These are phyloP conservation scores for Noctua pronuba DNA, from an alignment of 2,888 invertebrate species.

Conservation along the genomic window DNA sequence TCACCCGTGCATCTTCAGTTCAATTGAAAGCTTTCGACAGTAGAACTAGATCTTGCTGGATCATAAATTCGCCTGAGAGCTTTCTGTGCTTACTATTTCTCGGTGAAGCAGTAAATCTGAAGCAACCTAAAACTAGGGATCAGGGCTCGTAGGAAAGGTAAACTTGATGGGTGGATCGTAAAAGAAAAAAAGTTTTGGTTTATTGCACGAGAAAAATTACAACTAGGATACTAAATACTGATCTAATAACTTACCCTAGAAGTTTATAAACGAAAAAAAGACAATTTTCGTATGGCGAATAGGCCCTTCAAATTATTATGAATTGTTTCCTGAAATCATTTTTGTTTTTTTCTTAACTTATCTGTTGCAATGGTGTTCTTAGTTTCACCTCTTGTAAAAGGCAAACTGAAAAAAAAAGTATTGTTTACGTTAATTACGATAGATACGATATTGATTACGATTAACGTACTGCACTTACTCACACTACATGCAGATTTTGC, in stretches of 20 bases:
- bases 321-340: too few relatives aligned
- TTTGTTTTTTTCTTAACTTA: background rate
- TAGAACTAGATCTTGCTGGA: slow-evolving; percentile 20
- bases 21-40: slow-evolving; percentile 27
- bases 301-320: background rate
- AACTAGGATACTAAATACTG: slow-evolving; percentile 6
- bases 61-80: slow-evolving; percentile 46
- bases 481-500: background rate
- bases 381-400: background rate
- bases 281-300: background rate
- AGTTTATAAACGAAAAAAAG: background rate
- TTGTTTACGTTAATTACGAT: background rate
- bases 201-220: slow-evolving; percentile 24
- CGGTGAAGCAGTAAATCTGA: slow-evolving; percentile 43
- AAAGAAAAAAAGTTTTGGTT: slow-evolving; percentile 42
- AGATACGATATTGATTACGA: background rate
- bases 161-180: slow-evolving; percentile 41
- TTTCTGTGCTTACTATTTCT: slow-evolving; percentile 26
- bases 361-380: too few relatives aligned
- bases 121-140: slow-evolving; percentile 28
- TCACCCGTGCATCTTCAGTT: background rate
- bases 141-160: slow-evolving; percentile 28
- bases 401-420: background rate
- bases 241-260: background rate
- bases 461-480: background rate